Percentiles rank a stretch among this genome's conserved stretches.
phyloP scores from a whole-genome alignment of 35 echinoderm and acorn worm genomes.

The Apostichopus californicus region DNA sequence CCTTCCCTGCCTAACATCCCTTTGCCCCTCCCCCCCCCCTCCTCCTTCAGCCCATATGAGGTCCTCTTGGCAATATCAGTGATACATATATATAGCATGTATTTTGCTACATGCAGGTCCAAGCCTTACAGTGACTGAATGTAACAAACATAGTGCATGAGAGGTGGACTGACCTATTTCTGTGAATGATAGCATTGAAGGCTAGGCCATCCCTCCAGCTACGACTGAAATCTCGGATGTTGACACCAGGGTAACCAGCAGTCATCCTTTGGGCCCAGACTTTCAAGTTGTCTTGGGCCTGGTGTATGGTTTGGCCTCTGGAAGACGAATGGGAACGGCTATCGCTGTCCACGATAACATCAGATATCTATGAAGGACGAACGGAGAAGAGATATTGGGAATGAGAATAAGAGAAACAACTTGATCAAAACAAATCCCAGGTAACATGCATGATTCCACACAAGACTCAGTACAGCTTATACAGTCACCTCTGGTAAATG shows the following conservation, averaged over 20 bases:
- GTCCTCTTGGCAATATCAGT: too few relatives aligned
- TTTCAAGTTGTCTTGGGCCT: slow-evolving; percentile 83
- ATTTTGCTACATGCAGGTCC: too few relatives aligned
- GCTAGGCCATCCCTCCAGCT: slow-evolving; percentile 98
- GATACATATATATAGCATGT: too few relatives aligned
- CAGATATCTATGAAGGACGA: slow-evolving; percentile 75
- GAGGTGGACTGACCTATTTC: slow-evolving; percentile 74
- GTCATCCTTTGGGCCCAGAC: slow-evolving; percentile 79
- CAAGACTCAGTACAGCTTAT: too few relatives aligned
- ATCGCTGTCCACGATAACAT: slow-evolving; percentile 66
- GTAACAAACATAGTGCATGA: not conserved
- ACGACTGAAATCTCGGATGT: slow-evolving; percentile 77
- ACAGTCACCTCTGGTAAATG: too few relatives aligned
- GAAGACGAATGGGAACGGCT: slow-evolving; percentile 8
- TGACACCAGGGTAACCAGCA: slow-evolving; percentile 85
- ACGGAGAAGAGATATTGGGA: not conserved
- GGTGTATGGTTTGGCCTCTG: slow-evolving; percentile 53
- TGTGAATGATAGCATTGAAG: slow-evolving; percentile 98
- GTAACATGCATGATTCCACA: too few relatives aligned
- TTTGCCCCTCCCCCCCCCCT: too few relatives aligned
- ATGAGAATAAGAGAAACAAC: not conserved
- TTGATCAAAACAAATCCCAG: too few relatives aligned
- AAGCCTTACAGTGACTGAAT: too few relatives aligned
- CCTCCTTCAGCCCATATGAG: too few relatives aligned
- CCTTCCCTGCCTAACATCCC: too few relatives aligned